Conservation (phyloP, 2,113 vertebrate genomes). For the Apteryx mantelli region DNA sequence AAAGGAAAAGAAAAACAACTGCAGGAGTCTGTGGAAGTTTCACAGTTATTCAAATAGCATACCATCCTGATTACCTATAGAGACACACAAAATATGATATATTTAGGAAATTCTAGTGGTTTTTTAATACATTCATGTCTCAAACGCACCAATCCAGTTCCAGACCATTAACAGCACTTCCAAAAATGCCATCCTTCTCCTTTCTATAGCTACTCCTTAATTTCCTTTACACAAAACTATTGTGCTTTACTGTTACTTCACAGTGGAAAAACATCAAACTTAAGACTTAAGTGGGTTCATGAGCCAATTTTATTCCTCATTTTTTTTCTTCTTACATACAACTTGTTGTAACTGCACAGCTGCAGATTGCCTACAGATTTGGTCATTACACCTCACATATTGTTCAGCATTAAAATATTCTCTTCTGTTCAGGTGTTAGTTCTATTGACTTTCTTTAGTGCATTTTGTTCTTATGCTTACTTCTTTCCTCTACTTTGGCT, state of each 20-base stretch:
- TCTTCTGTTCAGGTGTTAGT: background rate
- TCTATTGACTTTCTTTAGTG: background rate
- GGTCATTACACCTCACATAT: background rate
- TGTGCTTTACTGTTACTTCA: background rate
- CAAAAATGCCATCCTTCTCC: background rate
- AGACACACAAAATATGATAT: background rate
- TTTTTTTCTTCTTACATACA: background rate
- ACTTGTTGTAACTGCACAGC: background rate
- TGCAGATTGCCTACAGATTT: accelerated
- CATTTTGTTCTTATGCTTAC: background rate
- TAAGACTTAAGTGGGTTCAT: background rate
- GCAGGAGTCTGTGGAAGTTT: background rate
- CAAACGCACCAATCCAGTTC: background rate
- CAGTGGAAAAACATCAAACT: background rate
- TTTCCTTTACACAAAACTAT: background rate
- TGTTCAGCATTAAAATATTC: background rate
- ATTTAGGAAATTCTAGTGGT: background rate
- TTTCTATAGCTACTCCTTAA: background rate
- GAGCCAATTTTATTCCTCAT: background rate
- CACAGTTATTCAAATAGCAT: slow-evolving; percentile 7
- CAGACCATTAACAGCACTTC: background rate
- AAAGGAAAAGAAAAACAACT: slow-evolving; percentile 36
- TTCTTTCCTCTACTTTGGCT: background rate
- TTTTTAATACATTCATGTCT: background rate
- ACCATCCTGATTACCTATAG: background rate